Evolutionary conservation across 2,888 invertebrate genomes (phyloP), one percentile per base, ranked within the genome.

Genomic region (Drosophila paracracens): DNA sequence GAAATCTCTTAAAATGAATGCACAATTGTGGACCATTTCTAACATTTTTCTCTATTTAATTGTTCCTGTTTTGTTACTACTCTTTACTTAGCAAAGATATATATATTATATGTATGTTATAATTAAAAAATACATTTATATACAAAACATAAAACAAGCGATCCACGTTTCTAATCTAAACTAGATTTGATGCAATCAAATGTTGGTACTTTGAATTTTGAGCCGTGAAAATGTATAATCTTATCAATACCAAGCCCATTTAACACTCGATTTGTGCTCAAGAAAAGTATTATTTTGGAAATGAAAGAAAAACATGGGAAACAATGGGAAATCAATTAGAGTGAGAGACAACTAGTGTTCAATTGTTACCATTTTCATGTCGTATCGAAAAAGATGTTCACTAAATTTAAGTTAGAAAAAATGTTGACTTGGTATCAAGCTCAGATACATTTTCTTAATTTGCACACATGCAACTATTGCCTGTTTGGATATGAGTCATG

Each of bases 81-180:
- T 52, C 27, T 81, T 78, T 70, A 80, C 75, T 76, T 82, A 80
- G 82, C 65, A 75, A 80, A 73, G 50, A 64, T 71, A 71, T 54
- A 71, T 54, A 63, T 67, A 59, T 64, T 59, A 64, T 52, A 13
- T 52, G 50, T 65, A 56, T 70, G 27, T 56, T 62, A 63, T 65
- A 64, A 63, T 65, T 66, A 79, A 71, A 79, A 77, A 70, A 75
- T 80, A 84, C 60, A 78, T 66, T 64, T 82, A 82, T 82, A 69
- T 82, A 82, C 82, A 82, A 78, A 83, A 85, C 63, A 70, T 66
- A 74, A 64, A 79, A 65, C 57, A 59, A 71, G 73, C 79, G 62
- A 52, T 67, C 46, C 38, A 54, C 54, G 25, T 56, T 43, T 33
- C 54, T 27, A 53, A 64, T 25, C 60, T 50, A 52, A 46, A 35